phyloP scores from a whole-genome alignment of 1,140 invertebrate genomes.

The Pachyrhynchus sulphureomaculatus region DNA sequence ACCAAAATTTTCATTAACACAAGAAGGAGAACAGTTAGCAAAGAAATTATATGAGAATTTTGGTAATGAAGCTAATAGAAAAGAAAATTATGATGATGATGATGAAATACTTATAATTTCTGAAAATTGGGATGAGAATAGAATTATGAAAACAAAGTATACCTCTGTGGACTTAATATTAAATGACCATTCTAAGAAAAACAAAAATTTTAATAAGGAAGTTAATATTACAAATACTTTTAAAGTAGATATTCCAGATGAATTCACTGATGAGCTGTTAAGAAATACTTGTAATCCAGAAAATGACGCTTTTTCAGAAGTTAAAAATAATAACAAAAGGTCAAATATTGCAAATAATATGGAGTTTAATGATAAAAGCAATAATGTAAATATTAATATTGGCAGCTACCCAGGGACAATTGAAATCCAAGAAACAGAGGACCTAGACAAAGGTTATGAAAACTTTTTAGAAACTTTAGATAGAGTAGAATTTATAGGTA shows the following conservation, averaged over 20 bases:
- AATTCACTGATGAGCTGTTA: slow-evolving; percentile 4
- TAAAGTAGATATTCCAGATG: slow-evolving; percentile 5
- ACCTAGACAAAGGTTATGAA: no score
- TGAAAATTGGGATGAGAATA: no score
- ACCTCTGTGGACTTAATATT: no score
- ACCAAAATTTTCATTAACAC: slow-evolving; percentile 58
- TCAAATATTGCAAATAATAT: not conserved
- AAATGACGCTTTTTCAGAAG: slow-evolving; percentile 1
- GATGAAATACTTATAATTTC: no score
- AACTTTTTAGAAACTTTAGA: no score
- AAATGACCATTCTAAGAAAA: not conserved
- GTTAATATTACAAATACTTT: not conserved
- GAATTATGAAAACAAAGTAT: no score
- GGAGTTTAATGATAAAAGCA: not conserved
- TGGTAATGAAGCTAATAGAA: not conserved
- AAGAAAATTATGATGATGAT: not conserved
- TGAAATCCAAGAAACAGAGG: not conserved
- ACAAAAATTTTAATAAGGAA: not conserved
- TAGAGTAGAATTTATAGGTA: no score
- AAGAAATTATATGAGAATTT: slow-evolving; percentile 47
- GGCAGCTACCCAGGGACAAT: no score
- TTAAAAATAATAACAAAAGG: not conserved
- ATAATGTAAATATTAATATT: no score
- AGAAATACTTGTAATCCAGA: not conserved
- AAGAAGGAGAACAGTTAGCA: slow-evolving; percentile 53